Evolutionary conservation across 2,113 vertebrate species (phyloP).

Genomic region (Murina feae): DNA sequence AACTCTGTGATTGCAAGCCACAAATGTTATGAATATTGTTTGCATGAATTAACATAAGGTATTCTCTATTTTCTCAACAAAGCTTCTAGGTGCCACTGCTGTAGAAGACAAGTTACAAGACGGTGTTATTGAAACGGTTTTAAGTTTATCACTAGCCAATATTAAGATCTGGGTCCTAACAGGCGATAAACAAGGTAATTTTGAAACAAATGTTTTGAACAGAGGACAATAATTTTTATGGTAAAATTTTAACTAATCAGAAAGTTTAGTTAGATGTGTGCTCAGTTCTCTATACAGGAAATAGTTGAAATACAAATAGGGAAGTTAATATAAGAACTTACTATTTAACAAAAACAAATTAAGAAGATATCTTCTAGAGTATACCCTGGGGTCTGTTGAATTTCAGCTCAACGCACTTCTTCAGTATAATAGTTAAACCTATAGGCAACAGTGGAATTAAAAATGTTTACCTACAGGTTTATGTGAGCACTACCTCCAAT

Average conservation of each 20-base stretch:
- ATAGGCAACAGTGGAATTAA: neutral
- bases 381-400: neutral
- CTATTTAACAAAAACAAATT: slow-evolving; percentile 3
- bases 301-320: neutral
- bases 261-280: neutral
- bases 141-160: slow-evolving; percentile 83
- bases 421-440: neutral
- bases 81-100: slow-evolving; percentile 90
- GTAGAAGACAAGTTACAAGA: slow-evolving; percentile 91
- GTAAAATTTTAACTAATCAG: slow-evolving; percentile 17
- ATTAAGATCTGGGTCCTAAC: slow-evolving; percentile 92
- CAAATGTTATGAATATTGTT: neutral
- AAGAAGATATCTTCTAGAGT: neutral
- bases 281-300: neutral
- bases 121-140: slow-evolving; percentile 86
- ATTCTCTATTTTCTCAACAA: slow-evolving; percentile 58
- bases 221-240: neutral
- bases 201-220: slow-evolving; percentile 32
- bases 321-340: neutral
- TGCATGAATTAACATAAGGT: neutral
- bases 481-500: neutral
- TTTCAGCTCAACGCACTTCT: neutral
- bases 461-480: neutral
- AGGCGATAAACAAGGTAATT: slow-evolving; percentile 89
- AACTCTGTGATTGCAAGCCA: neutral